These are phyloP conservation scores for Cryptophagus acutangulus DNA, from an alignment of 2,888 invertebrate genomes.

Conservation along the genomic window DNA sequence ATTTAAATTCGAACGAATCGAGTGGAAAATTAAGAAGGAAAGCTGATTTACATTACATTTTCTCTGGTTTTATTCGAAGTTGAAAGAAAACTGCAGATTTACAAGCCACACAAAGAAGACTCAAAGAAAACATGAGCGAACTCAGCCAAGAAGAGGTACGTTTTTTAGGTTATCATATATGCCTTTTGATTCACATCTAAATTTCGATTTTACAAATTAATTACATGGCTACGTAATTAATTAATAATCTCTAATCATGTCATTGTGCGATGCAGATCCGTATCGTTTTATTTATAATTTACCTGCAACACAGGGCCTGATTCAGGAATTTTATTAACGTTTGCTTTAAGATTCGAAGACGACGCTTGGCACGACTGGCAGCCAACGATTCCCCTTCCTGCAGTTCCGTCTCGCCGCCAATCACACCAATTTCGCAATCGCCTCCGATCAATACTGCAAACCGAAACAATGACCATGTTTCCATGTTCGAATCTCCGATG, in stretches of 20 bases:
- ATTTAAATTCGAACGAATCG: not conserved
- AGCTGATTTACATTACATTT: not conserved
- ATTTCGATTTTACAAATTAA: not conserved
- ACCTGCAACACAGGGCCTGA: not conserved
- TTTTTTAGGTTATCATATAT: constrained; percentile 42
- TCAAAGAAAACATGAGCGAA: constrained; percentile 64
- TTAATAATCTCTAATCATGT: constrained; percentile 11
- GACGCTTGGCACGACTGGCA: constrained; percentile 68
- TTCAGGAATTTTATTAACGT: not conserved
- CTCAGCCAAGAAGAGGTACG: constrained; percentile 85
- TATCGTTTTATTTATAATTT: not conserved
- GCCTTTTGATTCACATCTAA: constrained; percentile 1
- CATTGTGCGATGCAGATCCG: constrained; percentile 6
- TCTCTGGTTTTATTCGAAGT: not conserved
- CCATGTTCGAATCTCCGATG: constrained; percentile 17
- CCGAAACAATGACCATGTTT: constrained; percentile 33
- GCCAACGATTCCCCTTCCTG: constrained; percentile 51
- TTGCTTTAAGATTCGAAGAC: constrained; percentile 66
- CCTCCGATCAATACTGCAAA: constrained; percentile 34
- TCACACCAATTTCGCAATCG: constrained; percentile 49
- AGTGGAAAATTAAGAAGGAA: not conserved
- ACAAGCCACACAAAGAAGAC: constrained; percentile 1
- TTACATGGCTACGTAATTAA: not conserved
- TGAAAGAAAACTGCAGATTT: constrained; percentile 12
- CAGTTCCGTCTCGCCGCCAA: constrained; percentile 49